Percentiles rank a stretch among this genome's conserved stretches.
These are phyloP conservation scores for Orgyia antiqua DNA, from an alignment of 2,888 invertebrate genomes.

Conservation along the genomic window DNA sequence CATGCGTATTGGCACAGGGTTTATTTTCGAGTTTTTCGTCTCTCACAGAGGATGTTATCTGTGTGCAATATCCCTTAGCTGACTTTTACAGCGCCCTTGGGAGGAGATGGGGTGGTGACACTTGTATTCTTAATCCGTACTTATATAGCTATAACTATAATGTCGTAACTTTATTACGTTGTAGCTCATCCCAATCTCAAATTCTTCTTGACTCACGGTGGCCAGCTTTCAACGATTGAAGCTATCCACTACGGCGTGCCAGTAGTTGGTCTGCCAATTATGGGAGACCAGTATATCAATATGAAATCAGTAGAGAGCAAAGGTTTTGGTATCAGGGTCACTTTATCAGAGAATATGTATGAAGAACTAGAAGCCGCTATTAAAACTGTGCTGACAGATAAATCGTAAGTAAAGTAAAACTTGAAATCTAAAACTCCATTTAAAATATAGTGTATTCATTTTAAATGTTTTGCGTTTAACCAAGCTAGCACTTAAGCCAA, in stretches of 20 bases:
- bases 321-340: constrained; percentile 39
- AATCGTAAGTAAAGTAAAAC: not conserved
- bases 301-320: constrained; percentile 37
- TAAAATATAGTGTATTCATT: too few relatives aligned
- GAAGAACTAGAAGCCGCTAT: constrained; percentile 32
- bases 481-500: too few relatives aligned
- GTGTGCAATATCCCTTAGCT: too few relatives aligned
- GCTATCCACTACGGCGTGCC: constrained; percentile 49
- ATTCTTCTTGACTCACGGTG: constrained; percentile 52
- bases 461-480: too few relatives aligned
- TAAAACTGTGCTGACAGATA: constrained; percentile 30
- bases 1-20: too few relatives aligned
- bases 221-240: constrained; percentile 49
- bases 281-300: constrained; percentile 46
- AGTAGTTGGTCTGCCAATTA: constrained; percentile 43
- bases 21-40: too few relatives aligned
- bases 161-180: constrained; percentile 5
- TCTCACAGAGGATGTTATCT: too few relatives aligned
- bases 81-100: too few relatives aligned
- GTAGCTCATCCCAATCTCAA: constrained; percentile 44
- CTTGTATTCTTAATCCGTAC: too few relatives aligned
- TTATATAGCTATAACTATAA: too few relatives aligned
- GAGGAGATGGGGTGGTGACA: too few relatives aligned
- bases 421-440: not conserved
- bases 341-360: constrained; percentile 32